phyloP scores from a whole-genome alignment of 2,888 invertebrate genomes.

The Thera obeliscata region DNA sequence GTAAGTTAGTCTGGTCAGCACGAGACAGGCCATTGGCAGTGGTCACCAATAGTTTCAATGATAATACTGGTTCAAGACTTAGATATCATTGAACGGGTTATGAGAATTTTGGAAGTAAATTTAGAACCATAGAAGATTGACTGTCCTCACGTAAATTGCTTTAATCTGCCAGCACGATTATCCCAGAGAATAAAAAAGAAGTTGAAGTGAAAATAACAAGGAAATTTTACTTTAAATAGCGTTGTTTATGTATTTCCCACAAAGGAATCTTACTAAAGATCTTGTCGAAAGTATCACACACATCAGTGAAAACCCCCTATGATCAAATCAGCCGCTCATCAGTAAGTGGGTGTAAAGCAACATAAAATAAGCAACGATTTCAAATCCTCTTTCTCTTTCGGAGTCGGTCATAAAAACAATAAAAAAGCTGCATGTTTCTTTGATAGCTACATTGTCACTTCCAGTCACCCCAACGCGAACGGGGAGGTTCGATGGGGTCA shows the following conservation, averaged over 20 bases:
- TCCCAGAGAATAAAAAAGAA: too few relatives aligned
- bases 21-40: slow-evolving; percentile 42
- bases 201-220: too few relatives aligned
- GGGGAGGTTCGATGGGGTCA: slow-evolving; percentile 13
- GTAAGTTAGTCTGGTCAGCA: slow-evolving; percentile 7
- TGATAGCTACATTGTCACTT: slow-evolving; percentile 6
- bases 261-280: too few relatives aligned
- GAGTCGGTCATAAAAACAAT: neutral
- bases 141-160: too few relatives aligned
- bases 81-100: slow-evolving; percentile 43
- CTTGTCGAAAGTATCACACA: too few relatives aligned
- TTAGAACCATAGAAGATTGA: neutral
- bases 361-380: too few relatives aligned
- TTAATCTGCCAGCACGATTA: too few relatives aligned
- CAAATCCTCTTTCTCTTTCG: too few relatives aligned
- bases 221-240: too few relatives aligned
- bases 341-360: too few relatives aligned
- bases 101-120: neutral
- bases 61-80: slow-evolving; percentile 53
- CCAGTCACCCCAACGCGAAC: slow-evolving; percentile 14
- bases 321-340: neutral
- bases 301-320: too few relatives aligned
- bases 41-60: slow-evolving; percentile 49
- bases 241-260: too few relatives aligned
- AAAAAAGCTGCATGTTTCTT: neutral